Percentiles rank a stretch among this genome's conserved stretches.
Conservation (phyloP, 2,797 vertebrate genomes). For the Micrastur ruficollis region DNA sequence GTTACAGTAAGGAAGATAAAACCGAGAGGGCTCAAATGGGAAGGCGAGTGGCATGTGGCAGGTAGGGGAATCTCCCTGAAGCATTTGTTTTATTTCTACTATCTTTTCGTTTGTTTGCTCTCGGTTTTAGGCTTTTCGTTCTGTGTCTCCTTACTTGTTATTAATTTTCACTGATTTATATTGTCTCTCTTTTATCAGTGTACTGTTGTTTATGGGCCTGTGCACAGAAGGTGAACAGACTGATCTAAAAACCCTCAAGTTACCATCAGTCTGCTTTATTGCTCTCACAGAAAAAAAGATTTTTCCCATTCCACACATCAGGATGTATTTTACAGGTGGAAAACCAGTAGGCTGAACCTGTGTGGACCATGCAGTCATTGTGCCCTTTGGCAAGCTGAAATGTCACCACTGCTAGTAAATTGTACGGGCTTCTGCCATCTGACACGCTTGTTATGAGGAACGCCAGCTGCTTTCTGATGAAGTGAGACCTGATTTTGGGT, state of each 20-base stretch:
- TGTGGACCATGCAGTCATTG: accelerated
- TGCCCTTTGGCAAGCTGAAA: neutral
- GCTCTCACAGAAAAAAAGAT: neutral
- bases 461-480: no score
- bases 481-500: neutral
- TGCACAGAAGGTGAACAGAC: neutral
- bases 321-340: neutral
- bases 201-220: neutral
- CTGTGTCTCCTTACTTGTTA: neutral
- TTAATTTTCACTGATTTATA: neutral
- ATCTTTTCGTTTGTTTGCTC: neutral
- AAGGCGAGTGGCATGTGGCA: neutral
- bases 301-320: accelerated
- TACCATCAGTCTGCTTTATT: neutral
- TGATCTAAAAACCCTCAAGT: neutral
- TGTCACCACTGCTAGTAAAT: no score
- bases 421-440: neutral
- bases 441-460: neutral
- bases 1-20: neutral
- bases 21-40: neutral
- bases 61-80: neutral
- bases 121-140: neutral
- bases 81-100: neutral
- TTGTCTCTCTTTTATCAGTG: neutral
- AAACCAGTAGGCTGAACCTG: neutral